Evolutionary conservation across 2,797 vertebrate genomes (phyloP), one percentile per base, ranked within the genome.

Genomic region (Tenualosa ilisha): DNA sequence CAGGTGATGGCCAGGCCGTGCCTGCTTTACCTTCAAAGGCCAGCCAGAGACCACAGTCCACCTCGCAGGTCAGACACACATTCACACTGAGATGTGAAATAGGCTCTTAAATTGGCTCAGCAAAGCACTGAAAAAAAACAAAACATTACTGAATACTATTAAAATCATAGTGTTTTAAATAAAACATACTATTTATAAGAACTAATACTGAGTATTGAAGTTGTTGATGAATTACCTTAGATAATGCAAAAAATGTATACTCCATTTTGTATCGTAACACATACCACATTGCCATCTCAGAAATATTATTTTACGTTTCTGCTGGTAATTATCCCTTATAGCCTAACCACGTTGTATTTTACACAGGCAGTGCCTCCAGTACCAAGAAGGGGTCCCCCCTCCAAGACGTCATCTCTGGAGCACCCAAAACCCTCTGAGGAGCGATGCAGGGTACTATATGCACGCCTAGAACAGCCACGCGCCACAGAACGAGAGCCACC

Each of bases 361-460:
- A 75, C 87, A 86, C 86, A 92, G 91, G 91, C 90, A 26, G 90
- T 92, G 0, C 95, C 95, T 2, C 90, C 95, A 17, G 92, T 96
- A 11, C 94, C 94, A 0, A 94, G 88, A 86, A 93, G 92, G 40
- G 63, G 43, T 75, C 89, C 90, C 15, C 87, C 91, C 61, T 24
- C 88, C 0, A 91, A 92, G 0, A 88, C 6, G 7, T 37, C 15
- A 51, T 85, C 89, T 7, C 13, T 86, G 0, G 89, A 86, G 17
- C 85, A 90, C 26, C 88, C 65, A 31, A 40, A 12, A n/a, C 7
- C 59, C 6, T 24, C 22, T 8, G n/a, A 63, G 59, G 59, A 6
- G 81, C 91, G 6, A 87, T 49, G 2, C 84, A 72, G 0, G 0
- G 84, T 91, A 26, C 26, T 95, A 13, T 97, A 97, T 0, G 91